Evolutionary conservation across 2,797 vertebrate species (phyloP), one percentile per base, ranked within the genome.

Genomic region (Sarcoramphus papa): DNA sequence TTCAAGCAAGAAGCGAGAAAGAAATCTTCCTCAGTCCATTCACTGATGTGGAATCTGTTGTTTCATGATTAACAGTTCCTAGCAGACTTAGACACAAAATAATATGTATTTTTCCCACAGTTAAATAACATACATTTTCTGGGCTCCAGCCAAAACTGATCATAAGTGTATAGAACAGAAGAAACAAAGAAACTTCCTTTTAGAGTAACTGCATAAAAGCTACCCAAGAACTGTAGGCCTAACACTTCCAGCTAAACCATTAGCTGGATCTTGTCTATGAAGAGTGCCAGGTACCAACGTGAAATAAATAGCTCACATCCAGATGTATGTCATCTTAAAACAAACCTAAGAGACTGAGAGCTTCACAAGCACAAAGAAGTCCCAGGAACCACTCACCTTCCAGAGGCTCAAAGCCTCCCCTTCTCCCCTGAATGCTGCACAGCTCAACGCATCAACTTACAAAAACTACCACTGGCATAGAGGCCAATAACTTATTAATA

Each of bases 321-420:
- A 79, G 41, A 20, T 10, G 12, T 7, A 15, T 8, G 14, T 30
- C 43, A n/a, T 37, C 70, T 72, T 47, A 33, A 68, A 68, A 63
- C 1, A 0, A 21, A 10, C 1, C 1, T 19, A 35, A 37, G 18
- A 70, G 7, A n/a, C n/a, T 21, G 21, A 47, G 12, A 86, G 19
- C 30, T 76, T 53, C 69, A 33, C 9, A 59, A 63, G 16, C 59
- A 41, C n/a, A 7, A 40, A 33, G 13, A 11, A 1, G 12, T 62
- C 10, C 13, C 27, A 56, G 28, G 20, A 47, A 47, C 5, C 45
- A 51, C 12, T 30, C 25, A 7, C 18, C 5, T 80, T 45, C 18
- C 15, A 24, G 41, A 64, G 9, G 8, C 15, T 35, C 62, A 74
- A 60, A 76, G 60, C 20, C 7, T 33, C 9, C 37, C 14, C 24